Conservation (phyloP, 2,888 invertebrate genomes). For the Exocentrus adspersus region DNA sequence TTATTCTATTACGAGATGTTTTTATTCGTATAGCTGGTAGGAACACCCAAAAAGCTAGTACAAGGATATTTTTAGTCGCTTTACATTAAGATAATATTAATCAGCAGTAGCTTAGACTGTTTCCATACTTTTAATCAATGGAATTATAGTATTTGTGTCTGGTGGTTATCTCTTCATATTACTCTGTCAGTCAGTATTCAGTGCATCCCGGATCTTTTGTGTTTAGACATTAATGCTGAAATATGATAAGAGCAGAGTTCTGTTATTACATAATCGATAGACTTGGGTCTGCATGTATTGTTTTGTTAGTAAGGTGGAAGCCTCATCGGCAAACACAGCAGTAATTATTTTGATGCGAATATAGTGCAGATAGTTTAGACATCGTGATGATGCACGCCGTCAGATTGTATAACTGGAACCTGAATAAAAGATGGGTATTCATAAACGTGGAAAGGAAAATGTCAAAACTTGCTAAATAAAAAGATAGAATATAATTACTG, state of each 20-base stretch:
- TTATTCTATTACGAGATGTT: neutral
- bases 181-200: neutral
- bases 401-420: too few relatives aligned
- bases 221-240: slow-evolving; percentile 8
- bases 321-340: slow-evolving; percentile 1
- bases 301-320: neutral
- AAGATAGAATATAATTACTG: too few relatives aligned
- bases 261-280: slow-evolving; percentile 6
- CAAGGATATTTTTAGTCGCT: too few relatives aligned
- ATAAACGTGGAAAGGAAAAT: too few relatives aligned
- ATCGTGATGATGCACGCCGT: too few relatives aligned
- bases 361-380: neutral
- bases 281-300: neutral
- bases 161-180: neutral
- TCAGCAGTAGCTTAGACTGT: too few relatives aligned
- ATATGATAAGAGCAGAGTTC: slow-evolving; percentile 6
- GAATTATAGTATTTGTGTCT: slow-evolving; percentile 1
- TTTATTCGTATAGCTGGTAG: neutral
- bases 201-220: slow-evolving; percentile 18
- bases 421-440: too few relatives aligned
- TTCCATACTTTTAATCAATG: neutral
- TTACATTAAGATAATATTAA: too few relatives aligned
- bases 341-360: neutral
- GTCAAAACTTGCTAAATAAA: too few relatives aligned
- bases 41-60: neutral